A percentile compares a stretch with the other conserved stretches of the same genome.
Conservation (phyloP, 2,797 vertebrate genomes). For the Pseudopleuronectes americanus region DNA sequence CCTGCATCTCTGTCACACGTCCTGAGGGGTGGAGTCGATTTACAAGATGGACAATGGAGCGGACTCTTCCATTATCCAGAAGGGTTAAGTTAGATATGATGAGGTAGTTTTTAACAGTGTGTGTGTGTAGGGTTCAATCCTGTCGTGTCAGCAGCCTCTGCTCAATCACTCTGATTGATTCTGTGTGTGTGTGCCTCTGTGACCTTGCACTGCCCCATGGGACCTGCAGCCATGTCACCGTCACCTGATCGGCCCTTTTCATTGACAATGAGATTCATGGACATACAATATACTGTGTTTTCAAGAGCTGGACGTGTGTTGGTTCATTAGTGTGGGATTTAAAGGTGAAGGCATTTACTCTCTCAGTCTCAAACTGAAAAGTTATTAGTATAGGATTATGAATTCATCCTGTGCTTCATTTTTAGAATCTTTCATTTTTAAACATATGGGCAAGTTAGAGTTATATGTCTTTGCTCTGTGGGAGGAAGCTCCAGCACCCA, state of each 20-base stretch:
- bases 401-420: too few species aligned
- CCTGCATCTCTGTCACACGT: too few species aligned
- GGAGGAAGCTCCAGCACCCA: background rate
- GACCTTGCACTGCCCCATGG: constrained; percentile 51
- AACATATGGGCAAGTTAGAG: background rate
- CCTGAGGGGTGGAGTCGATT: too few species aligned
- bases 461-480: background rate
- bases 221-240: constrained; percentile 23
- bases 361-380: too few species aligned
- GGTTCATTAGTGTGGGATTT: background rate
- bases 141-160: constrained; percentile 53
- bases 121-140: constrained; percentile 26
- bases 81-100: too few species aligned
- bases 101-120: too few species aligned
- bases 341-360: background rate
- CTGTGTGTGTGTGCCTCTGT: constrained; percentile 11
- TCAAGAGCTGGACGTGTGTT: background rate
- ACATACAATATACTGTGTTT: background rate
- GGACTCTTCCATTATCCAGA: too few species aligned
- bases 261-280: constrained; percentile 15
- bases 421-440: background rate
- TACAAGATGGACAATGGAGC: too few species aligned
- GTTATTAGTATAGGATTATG: too few species aligned
- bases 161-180: constrained; percentile 66
- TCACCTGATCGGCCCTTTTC: constrained; percentile 32